Conservation (phyloP, 2,888 invertebrate genomes). For the Limenitis camilla region DNA sequence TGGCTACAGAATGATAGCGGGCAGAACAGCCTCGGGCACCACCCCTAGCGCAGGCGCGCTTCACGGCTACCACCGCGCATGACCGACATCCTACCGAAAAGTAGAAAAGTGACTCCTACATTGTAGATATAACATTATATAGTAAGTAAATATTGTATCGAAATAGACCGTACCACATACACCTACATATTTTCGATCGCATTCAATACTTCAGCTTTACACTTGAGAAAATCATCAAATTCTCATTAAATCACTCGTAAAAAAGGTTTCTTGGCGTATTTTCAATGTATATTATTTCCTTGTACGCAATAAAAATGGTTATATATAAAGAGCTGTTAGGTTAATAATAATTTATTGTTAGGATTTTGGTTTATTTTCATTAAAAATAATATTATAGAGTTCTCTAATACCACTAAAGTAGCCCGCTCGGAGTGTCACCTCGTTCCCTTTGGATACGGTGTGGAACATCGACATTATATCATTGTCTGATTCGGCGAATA, state of each 20-base stretch:
- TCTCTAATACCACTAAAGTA: constrained; percentile 56
- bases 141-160: constrained; percentile 70
- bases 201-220: constrained; percentile 37
- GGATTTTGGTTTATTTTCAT: constrained; percentile 24
- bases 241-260: too few species aligned
- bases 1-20: constrained; percentile 66
- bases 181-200: constrained; percentile 57
- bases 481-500: constrained; percentile 46
- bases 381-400: constrained; percentile 42
- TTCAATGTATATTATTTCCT: constrained; percentile 5
- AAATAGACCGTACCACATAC: constrained; percentile 50
- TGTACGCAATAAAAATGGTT: not conserved
- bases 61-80: constrained; percentile 51
- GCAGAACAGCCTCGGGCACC: constrained; percentile 60
- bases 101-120: constrained; percentile 74
- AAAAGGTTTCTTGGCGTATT: not conserved
- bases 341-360: constrained; percentile 5
- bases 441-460: constrained; percentile 46
- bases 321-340: not conserved
- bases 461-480: constrained; percentile 49
- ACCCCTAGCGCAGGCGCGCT: constrained; percentile 68
- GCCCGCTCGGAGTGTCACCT: constrained; percentile 42
- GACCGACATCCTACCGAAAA: constrained; percentile 71
- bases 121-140: constrained; percentile 69
- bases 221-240: too few species aligned